Evolutionary conservation across 2,113 vertebrate genomes (phyloP), one percentile per base, ranked within the genome.

Genomic region (Burhinus oedicnemus): DNA sequence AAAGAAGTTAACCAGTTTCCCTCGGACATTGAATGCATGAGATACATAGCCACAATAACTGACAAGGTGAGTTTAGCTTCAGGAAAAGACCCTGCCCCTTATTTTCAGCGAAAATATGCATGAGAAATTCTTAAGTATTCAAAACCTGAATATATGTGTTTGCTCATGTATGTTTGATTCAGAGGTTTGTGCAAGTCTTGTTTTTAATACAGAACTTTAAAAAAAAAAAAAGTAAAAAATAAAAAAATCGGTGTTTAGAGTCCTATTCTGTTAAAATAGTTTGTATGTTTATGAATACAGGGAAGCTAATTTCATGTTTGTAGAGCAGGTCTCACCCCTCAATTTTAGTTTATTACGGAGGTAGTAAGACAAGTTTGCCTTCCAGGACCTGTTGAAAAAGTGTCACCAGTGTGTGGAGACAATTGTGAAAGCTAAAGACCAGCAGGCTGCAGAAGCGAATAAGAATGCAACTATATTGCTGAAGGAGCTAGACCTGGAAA

Each of bases 401-500:
- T 99, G 99, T 98, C 99, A 99, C 97, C 99, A 99, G 64, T 99
- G 99, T 98, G 99, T 99, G 99, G 99, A 99, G 98, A 99, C 99
- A 9, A 99, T 99, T 92, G 99, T 99, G 96, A 99, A 99, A 98
- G 99, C 99, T 98, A 99, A 99, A 99, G 99, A 99, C 98, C 99
- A 99, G 97, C 99, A 99, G 98, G 99, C 99, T 91, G 99, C 99
- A 51, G 99, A 99, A 98, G 99, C 99, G 83, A 99, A 99, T 97
- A 99, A 99, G 97, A 99, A 99, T 61, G 99, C 99, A 89, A 99
- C 99, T 96, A 99, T 99, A 96, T 98, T 99, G 88, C 98, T 99
- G 74, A 99, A 99, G 97, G 99, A 99, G 96, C 98, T 99, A 17
- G 99, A 99, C 97, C 98, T 99, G 97, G 99, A 99, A 97, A 99